Conservation (phyloP, 2,797 vertebrate genomes). For the Gallinago nigripennis region DNA sequence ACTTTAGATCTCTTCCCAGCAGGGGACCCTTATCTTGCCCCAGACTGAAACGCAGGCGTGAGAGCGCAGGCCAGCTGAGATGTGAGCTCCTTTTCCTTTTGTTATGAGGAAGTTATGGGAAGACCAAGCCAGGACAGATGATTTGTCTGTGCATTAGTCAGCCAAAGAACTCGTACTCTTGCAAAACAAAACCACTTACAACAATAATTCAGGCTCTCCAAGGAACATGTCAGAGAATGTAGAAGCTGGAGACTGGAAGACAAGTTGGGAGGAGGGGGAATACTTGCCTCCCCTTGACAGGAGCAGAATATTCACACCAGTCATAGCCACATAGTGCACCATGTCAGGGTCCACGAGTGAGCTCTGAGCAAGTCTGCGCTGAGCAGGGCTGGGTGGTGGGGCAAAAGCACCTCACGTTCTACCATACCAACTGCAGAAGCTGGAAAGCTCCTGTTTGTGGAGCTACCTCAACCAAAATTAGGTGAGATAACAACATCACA, state of each 20-base stretch:
- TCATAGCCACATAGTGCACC: neutral
- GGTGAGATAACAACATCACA: neutral
- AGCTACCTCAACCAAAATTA: neutral
- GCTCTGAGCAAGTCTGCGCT: neutral
- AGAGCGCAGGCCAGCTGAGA: neutral
- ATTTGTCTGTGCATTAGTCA: constrained; percentile 24
- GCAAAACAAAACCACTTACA: constrained; percentile 54
- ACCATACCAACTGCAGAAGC: neutral
- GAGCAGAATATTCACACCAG: neutral
- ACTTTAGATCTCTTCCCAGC: constrained; percentile 1
- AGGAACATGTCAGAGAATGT: neutral
- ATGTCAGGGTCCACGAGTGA: rapidly evolving
- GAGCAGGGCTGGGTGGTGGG: neutral
- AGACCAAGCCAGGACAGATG: constrained; percentile 11
- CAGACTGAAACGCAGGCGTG: neutral
- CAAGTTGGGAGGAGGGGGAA: neutral
- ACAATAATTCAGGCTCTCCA: constrained; percentile 14
- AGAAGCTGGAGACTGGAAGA: neutral
- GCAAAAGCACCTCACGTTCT: neutral
- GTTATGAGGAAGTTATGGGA: neutral
- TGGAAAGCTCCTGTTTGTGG: neutral
- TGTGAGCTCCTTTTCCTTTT: constrained; percentile 14
- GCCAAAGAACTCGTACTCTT: constrained; percentile 14
- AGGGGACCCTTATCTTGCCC: neutral
- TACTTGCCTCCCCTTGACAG: neutral